Conservation (phyloP, 2,113 vertebrate species). For the Rostratula benghalensis region DNA sequence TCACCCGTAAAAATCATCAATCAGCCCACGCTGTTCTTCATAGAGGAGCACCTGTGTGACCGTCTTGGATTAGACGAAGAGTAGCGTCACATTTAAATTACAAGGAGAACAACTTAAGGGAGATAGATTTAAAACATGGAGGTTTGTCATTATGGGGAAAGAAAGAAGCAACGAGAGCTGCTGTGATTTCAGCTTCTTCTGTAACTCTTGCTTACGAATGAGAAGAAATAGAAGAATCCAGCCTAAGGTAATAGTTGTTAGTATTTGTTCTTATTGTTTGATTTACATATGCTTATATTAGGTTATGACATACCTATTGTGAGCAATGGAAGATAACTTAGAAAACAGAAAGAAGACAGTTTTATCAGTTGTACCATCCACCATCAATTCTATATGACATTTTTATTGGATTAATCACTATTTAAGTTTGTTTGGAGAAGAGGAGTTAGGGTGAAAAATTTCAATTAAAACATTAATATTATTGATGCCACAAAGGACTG, state of each 20-base stretch:
- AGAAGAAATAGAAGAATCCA: constrained; percentile 51
- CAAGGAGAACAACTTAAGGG: constrained; percentile 1
- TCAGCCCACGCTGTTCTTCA: background rate
- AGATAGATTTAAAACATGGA: background rate
- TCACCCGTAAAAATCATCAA: background rate
- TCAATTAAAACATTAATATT: background rate
- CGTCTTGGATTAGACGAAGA: background rate
- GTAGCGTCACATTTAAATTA: background rate
- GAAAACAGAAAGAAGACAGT: background rate
- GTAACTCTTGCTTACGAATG: constrained; percentile 15
- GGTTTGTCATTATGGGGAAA: constrained; percentile 27
- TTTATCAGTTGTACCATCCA: background rate
- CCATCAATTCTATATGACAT: background rate
- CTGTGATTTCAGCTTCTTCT: constrained; percentile 47
- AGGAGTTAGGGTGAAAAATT: background rate
- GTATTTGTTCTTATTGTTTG: background rate
- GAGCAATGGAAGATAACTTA: background rate
- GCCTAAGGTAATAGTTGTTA: constrained; percentile 37
- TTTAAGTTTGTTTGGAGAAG: background rate
- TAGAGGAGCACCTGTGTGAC: background rate
- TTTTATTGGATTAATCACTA: background rate
- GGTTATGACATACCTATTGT: background rate
- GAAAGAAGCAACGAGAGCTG: background rate
- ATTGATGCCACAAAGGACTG: background rate
- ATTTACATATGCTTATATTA: background rate